These are phyloP conservation scores for Cololabis saira DNA, from an alignment of 2,113 vertebrate species.

Conservation along the genomic window DNA sequence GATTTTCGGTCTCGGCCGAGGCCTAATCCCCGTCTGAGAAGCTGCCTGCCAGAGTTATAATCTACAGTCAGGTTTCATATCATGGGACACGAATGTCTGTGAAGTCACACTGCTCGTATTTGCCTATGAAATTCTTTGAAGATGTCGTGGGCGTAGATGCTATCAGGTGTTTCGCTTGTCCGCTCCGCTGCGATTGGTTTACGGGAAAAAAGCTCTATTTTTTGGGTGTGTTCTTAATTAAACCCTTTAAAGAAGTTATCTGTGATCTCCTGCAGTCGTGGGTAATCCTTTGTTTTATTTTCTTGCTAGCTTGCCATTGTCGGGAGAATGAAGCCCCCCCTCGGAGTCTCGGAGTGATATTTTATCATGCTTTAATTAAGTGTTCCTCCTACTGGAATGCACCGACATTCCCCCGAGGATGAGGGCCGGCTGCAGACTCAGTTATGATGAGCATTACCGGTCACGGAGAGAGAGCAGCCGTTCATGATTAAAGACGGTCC, in stretches of 20 bases:
- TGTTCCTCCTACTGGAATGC: slow-evolving; percentile 75
- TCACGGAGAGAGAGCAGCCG: slow-evolving; percentile 75
- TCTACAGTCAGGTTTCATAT: not conserved
- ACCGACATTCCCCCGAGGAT: slow-evolving; percentile 56
- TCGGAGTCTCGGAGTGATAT: slow-evolving; percentile 64
- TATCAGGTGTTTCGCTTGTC: too few species aligned
- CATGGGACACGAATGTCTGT: not conserved
- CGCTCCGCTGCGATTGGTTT: too few species aligned
- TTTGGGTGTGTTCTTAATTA: slow-evolving; percentile 20
- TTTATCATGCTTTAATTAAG: slow-evolving; percentile 79
- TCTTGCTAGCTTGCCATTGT: slow-evolving; percentile 23
- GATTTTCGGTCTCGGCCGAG: not conserved
- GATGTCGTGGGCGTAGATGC: not conserved
- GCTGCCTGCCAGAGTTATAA: not conserved
- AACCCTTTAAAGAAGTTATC: slow-evolving; percentile 16
- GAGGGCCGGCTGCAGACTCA: slow-evolving; percentile 51
- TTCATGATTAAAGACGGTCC: slow-evolving; percentile 72
- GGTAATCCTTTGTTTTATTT: slow-evolving; percentile 47
- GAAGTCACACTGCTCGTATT: not conserved
- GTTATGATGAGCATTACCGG: slow-evolving; percentile 57
- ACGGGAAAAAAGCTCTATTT: too few species aligned
- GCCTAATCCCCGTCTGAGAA: not conserved
- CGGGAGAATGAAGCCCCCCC: slow-evolving; percentile 26
- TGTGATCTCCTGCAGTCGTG: slow-evolving; percentile 27
- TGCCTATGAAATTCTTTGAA: not conserved